Evolutionary conservation across 2,888 invertebrate genomes (phyloP), one percentile per base, ranked within the genome.

Genomic region (Pachydiplax longipennis): DNA sequence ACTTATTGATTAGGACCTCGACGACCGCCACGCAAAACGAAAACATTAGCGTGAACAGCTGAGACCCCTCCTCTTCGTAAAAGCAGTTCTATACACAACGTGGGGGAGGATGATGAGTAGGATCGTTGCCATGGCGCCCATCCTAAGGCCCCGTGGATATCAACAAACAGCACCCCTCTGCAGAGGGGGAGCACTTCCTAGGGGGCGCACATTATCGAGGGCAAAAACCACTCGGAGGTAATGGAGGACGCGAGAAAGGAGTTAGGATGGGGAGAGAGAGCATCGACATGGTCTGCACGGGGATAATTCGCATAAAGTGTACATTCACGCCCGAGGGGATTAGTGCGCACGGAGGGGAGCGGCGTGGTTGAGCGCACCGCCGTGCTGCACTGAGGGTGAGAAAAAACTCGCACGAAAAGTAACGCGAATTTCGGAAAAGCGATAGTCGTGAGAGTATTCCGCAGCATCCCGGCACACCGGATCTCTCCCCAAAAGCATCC

Each of bases 381-480:
- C 22, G n/a, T 61, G 61, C 61, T n/a, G 13, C 25, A 73, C 73
- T 13, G 25, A 82, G 44, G 83, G 83, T 48, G n/a, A 61, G 87
- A 61, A 65, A 87, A 61, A 61, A 87, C 53, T 58, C 83, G 58
- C 25, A 18, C 12, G 22, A 58, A 83, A 44, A 44, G 44, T 44
- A 53, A 53, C 15, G 18, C 53, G 53, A 3, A 53, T 53, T 53
- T 53, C 53, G 53, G 53, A 61, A 61, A 1, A 65, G 87, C 87
- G 87, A 87, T 87, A 87, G 61, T 61, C 87, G 87, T 87, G 87
- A 61, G 87, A 61, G 61, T 0, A n/a, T 35, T 15, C 18, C 87
- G 65, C 87, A 87, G 87, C 87, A 37, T 87, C 87, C 61, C 25
- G 58, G 31, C 5, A 61, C 83, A 35, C 35, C n/a, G 82, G 82